These are phyloP conservation scores for Erannis defoliaria DNA, from an alignment of 2,888 invertebrate genomes.

Conservation along the genomic window DNA sequence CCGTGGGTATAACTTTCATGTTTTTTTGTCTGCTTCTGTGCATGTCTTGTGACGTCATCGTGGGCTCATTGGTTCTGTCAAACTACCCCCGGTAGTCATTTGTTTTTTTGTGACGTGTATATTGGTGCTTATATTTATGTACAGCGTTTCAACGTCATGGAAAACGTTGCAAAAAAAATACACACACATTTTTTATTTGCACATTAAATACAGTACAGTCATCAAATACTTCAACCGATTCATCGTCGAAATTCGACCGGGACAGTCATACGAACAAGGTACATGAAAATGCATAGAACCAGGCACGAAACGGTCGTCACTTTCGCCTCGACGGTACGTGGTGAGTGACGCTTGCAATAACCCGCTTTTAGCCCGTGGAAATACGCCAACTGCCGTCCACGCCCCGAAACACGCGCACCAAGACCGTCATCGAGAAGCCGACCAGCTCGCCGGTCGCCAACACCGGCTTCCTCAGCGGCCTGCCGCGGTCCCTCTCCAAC, in stretches of 20 bases:
- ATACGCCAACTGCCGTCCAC: slow-evolving; percentile 41
- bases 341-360: slow-evolving; percentile 36
- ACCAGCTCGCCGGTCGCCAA: slow-evolving; percentile 49
- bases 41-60: slow-evolving; percentile 66
- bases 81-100: slow-evolving; percentile 33
- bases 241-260: neutral
- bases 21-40: slow-evolving; percentile 75
- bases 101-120: slow-evolving; percentile 24
- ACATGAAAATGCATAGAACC: slow-evolving; percentile 52
- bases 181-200: slow-evolving; percentile 21
- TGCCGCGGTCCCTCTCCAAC: slow-evolving; percentile 80
- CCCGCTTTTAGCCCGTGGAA: slow-evolving; percentile 49
- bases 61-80: slow-evolving; percentile 31
- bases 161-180: neutral
- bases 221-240: neutral
- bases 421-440: slow-evolving; percentile 49
- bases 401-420: slow-evolving; percentile 48
- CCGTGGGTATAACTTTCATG: slow-evolving; percentile 57
- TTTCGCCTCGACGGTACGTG: slow-evolving; percentile 61
- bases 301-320: slow-evolving; percentile 54
- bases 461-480: slow-evolving; percentile 76
- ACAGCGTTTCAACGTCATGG: slow-evolving; percentile 12
- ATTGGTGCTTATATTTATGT: slow-evolving; percentile 37
- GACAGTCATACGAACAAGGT: neutral
- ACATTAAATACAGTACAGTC: slow-evolving; percentile 4